phyloP scores from a whole-genome alignment of 2,113 vertebrate species.

The Peucedramus taeniatus region DNA sequence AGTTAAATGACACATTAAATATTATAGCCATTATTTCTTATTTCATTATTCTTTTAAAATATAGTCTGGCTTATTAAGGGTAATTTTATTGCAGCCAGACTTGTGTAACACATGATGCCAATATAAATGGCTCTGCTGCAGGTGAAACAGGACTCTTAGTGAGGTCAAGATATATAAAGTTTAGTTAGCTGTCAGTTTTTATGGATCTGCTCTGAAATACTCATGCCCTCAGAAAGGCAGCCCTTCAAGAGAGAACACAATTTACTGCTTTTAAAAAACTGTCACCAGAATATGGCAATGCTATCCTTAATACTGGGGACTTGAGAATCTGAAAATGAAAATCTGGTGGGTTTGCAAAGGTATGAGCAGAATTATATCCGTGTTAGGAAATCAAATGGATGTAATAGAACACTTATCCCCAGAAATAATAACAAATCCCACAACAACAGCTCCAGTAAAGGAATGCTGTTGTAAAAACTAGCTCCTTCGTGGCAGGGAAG shows the following conservation, averaged over 20 bases:
- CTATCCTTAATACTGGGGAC: not conserved
- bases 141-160: not conserved
- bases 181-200: constrained; percentile 29
- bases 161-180: not conserved
- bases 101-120: not conserved
- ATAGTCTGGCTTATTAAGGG: not conserved
- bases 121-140: not conserved
- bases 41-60: not conserved
- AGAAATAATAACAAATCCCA: not conserved
- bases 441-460: not conserved
- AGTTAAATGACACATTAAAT: constrained; percentile 33
- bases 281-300: not conserved
- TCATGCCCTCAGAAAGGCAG: not conserved
- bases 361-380: not conserved
- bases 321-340: not conserved
- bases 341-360: not conserved
- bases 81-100: constrained; percentile 24
- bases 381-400: not conserved
- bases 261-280: not conserved
- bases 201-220: not conserved
- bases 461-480: not conserved
- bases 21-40: constrained; percentile 10
- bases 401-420: not conserved
- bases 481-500: no score
- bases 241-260: not conserved